A percentile compares a stretch with the other conserved stretches of the same genome.
These are phyloP conservation scores for Heliothis virescens DNA, from an alignment of 1,140 invertebrate species.

Conservation along the genomic window DNA sequence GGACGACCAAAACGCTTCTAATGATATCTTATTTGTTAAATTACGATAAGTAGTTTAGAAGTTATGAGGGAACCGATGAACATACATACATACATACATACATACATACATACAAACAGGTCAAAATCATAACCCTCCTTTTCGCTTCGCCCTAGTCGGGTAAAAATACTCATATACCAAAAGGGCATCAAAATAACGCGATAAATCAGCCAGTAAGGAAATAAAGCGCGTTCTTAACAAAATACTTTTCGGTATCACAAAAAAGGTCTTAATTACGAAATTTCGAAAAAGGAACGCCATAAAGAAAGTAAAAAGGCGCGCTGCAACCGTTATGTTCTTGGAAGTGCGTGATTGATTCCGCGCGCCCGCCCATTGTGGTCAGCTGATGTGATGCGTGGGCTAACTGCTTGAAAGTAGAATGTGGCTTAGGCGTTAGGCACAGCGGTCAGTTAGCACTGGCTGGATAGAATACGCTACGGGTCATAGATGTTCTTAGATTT, in stretches of 20 bases:
- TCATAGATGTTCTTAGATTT: too few species aligned
- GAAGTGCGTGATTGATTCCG: conserved; percentile 75
- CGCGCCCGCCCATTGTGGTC: conserved; percentile 66
- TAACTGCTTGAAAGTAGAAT: not conserved
- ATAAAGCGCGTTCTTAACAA: conserved; percentile 46
- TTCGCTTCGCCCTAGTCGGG: too few species aligned
- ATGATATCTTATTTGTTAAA: too few species aligned
- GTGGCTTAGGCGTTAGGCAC: conserved; percentile 22
- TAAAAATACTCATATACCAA: conserved; percentile 26
- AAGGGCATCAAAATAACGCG: conserved; percentile 31
- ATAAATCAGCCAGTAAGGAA: conserved; percentile 32
- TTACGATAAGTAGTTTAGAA: too few species aligned
- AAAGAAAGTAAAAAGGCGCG: conserved; percentile 66
- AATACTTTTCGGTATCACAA: conserved; percentile 51
- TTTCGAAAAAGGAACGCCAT: conserved; percentile 63
- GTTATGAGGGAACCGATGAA: too few species aligned
- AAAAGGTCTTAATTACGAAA: conserved; percentile 72
- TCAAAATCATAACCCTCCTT: too few species aligned
- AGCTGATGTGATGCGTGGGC: conserved; percentile 53
- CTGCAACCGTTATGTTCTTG: conserved; percentile 70
- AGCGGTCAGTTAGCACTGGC: not conserved
- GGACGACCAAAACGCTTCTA: too few species aligned
- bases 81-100: too few species aligned
- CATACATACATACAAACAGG: too few species aligned
- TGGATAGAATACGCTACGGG: not conserved